Evolutionary conservation across 2,797 vertebrate species (phyloP).

Genomic region (Pitangus sulphuratus): DNA sequence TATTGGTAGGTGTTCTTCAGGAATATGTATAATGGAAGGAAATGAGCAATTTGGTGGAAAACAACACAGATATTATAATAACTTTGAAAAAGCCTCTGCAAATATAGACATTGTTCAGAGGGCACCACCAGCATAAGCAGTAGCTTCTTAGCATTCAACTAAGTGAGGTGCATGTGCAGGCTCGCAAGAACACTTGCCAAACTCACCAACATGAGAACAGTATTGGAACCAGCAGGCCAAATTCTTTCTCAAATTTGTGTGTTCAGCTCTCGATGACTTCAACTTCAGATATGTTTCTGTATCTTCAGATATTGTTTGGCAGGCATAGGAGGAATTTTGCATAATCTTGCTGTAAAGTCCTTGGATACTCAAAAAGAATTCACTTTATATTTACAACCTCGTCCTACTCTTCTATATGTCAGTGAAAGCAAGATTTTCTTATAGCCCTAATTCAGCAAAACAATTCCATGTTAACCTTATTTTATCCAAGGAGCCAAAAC

Average conservation of each 20-base stretch:
- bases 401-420: neutral
- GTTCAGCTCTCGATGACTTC: neutral
- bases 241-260: neutral
- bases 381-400: neutral
- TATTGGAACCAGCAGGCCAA: neutral
- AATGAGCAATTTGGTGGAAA: neutral
- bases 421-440: neutral
- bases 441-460: neutral
- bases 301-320: neutral
- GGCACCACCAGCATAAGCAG: neutral
- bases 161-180: neutral
- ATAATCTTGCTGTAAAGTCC: neutral
- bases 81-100: neutral
- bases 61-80: neutral
- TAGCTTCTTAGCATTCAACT: neutral
- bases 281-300: neutral
- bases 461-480: neutral
- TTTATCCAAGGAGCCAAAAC: neutral
- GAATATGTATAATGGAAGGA: neutral
- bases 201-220: neutral
- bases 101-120: neutral
- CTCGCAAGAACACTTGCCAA: neutral
- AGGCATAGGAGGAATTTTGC: neutral
- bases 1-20: neutral
- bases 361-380: neutral